Evolutionary conservation across 2,888 invertebrate species (phyloP).

Genomic region (Rhogogaster chlorosoma): DNA sequence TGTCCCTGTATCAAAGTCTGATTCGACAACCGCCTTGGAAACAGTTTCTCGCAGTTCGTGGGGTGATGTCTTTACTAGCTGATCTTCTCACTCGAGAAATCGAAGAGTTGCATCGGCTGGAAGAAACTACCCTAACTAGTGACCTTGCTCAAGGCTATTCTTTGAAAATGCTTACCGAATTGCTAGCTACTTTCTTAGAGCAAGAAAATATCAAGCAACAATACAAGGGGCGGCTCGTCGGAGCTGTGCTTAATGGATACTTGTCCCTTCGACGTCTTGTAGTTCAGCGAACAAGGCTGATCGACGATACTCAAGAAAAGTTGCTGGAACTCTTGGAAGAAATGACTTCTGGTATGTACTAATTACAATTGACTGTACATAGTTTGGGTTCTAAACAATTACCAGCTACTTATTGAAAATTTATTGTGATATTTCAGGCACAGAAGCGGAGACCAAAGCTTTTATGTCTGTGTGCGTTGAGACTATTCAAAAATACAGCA

Average conservation of each 20-base stretch:
- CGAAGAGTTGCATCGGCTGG: conserved; percentile 91
- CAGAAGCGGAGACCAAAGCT: conserved; percentile 96
- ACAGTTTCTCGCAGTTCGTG: conserved; percentile 93
- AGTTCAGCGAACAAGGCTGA: conserved; percentile 95
- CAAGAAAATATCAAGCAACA: conserved; percentile 92
- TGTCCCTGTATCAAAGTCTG: conserved; percentile 91
- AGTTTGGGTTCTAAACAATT: background rate
- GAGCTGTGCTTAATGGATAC: conserved; percentile 96
- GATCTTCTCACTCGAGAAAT: conserved; percentile 94
- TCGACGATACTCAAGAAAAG: conserved; percentile 98
- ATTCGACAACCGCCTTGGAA: conserved; percentile 95
- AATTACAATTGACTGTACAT: conserved; percentile 6
- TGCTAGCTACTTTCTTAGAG: conserved; percentile 93
- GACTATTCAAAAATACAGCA: conserved; percentile 94
- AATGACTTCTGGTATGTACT: conserved; percentile 89
- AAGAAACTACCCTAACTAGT: conserved; percentile 95
- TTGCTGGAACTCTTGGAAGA: conserved; percentile 95
- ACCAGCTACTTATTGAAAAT: conserved; percentile 24
- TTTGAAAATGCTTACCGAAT: conserved; percentile 92
- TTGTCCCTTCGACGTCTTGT: conserved; percentile 93
- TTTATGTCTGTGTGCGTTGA: conserved; percentile 99
- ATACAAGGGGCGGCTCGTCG: conserved; percentile 93
- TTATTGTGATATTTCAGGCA: conserved; percentile 80
- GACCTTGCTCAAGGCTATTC: conserved; percentile 97
- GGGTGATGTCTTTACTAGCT: conserved; percentile 91